Evolutionary conservation across 2,888 invertebrate genomes (phyloP).

Genomic region (Mythimna impura): DNA sequence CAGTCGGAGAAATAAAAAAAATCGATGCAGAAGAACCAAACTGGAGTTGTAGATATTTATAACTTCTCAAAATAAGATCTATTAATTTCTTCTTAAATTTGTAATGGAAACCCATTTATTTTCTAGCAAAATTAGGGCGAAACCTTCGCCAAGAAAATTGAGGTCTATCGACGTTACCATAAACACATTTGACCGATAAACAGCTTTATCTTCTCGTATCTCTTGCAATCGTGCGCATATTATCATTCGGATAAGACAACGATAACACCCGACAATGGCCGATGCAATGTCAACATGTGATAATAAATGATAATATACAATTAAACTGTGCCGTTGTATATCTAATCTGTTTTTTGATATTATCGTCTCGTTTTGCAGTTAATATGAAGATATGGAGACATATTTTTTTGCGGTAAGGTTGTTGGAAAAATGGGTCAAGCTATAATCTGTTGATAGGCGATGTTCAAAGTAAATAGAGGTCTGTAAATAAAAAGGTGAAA

Average conservation of each 20-base stretch:
- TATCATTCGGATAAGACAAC: constrained; percentile 51
- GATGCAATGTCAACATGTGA: constrained; percentile 64
- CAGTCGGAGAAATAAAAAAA: neutral
- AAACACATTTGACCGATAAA: constrained; percentile 66
- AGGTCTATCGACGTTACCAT: constrained; percentile 20
- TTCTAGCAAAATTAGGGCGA: constrained; percentile 16
- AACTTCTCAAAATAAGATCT: too few species aligned
- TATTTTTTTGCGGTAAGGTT: constrained; percentile 19
- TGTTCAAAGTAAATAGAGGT: neutral
- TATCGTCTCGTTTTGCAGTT: constrained; percentile 32
- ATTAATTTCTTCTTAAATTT: neutral
- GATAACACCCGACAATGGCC: constrained; percentile 52
- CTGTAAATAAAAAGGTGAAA: constrained; percentile 16
- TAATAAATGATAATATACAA: constrained; percentile 37
- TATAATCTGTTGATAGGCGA: neutral
- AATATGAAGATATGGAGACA: constrained; percentile 6
- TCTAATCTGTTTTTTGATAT: constrained; percentile 60
- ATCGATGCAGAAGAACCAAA: neutral
- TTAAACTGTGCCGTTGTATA: constrained; percentile 53
- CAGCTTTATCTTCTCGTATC: constrained; percentile 53
- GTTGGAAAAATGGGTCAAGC: constrained; percentile 25
- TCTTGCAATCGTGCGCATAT: constrained; percentile 58
- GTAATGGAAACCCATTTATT: neutral
- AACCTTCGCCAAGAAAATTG: constrained; percentile 52
- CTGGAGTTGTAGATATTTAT: neutral